Percentiles rank a stretch among this genome's conserved stretches.
These are phyloP conservation scores for Psophia crepitans DNA, from an alignment of 2,113 vertebrate genomes.

Conservation along the genomic window DNA sequence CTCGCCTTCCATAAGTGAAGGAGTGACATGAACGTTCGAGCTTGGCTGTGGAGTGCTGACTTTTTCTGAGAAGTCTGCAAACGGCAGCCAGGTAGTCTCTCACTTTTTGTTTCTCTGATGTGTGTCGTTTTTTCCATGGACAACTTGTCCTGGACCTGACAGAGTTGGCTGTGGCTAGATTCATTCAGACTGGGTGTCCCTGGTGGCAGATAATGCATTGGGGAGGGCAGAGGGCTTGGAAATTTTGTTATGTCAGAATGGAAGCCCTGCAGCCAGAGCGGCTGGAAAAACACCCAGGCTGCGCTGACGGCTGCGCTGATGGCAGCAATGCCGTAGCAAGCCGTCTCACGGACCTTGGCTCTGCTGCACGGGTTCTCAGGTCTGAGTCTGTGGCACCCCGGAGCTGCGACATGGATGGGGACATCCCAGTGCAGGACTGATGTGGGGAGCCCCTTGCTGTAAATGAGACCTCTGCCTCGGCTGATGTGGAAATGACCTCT, in stretches of 20 bases:
- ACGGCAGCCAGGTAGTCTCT: conserved; percentile 65
- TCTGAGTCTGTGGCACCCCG: accelerated
- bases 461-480: accelerated
- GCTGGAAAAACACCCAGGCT: background rate
- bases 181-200: conserved; percentile 20
- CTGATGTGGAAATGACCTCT: background rate
- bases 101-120: conserved; percentile 39
- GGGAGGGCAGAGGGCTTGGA: conserved; percentile 54
- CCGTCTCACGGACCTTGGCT: background rate
- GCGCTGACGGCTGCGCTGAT: background rate
- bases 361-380: accelerated
- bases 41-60: conserved; percentile 38
- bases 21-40: background rate
- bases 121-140: conserved; percentile 64
- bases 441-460: background rate
- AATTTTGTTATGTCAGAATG: background rate
- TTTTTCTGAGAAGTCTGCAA: conserved; percentile 62
- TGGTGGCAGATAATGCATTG: conserved; percentile 26
- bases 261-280: background rate
- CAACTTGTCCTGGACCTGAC: conserved; percentile 39
- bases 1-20: conserved; percentile 24
- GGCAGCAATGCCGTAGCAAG: background rate
- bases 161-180: background rate
- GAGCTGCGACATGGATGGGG: background rate
- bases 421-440: background rate